A percentile compares a stretch with the other conserved stretches of the same genome.
Conservation (phyloP, 2,888 invertebrate genomes). For the Scelioninae gen. 1 region DNA sequence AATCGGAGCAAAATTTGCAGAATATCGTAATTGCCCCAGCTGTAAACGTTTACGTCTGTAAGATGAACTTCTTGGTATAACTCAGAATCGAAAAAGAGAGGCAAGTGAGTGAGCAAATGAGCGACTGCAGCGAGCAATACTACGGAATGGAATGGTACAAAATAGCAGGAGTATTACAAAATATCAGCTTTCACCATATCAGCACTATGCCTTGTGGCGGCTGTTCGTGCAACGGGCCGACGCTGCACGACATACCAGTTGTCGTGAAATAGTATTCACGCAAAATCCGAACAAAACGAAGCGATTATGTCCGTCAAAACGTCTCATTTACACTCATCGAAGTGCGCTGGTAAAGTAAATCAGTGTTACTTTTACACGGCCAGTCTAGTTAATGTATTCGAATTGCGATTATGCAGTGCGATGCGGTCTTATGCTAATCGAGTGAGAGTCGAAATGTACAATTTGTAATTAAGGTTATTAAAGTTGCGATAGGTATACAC, state of each 20-base stretch:
- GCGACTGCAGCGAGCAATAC: conserved; percentile 76
- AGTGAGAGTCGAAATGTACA: conserved; percentile 54
- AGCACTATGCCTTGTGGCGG: conserved; percentile 71
- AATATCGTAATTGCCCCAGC: conserved; percentile 47
- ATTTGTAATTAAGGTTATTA: conserved; percentile 61
- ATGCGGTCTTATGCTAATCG: conserved; percentile 56
- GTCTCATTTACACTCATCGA: conserved; percentile 56
- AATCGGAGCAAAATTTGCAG: conserved; percentile 62
- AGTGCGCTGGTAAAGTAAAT: conserved; percentile 40
- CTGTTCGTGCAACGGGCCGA: conserved; percentile 52
- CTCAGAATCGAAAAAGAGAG: conserved; percentile 63
- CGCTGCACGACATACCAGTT: conserved; percentile 59
- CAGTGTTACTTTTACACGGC: conserved; percentile 48
- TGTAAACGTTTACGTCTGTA: conserved; percentile 41
- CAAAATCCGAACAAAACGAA: conserved; percentile 64
- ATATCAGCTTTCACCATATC: conserved; percentile 85
- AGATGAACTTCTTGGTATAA: conserved; percentile 65
- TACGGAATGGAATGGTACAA: conserved; percentile 81
- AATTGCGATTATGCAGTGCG: conserved; percentile 34
- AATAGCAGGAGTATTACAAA: conserved; percentile 83
- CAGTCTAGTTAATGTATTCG: conserved; percentile 33
- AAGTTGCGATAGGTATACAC: conserved; percentile 45
- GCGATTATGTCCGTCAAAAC: conserved; percentile 65
- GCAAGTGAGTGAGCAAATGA: conserved; percentile 70
- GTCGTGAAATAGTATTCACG: conserved; percentile 68